Evolutionary conservation across 2,888 invertebrate genomes (phyloP).

Genomic region (Erpobdella octoculata): DNA sequence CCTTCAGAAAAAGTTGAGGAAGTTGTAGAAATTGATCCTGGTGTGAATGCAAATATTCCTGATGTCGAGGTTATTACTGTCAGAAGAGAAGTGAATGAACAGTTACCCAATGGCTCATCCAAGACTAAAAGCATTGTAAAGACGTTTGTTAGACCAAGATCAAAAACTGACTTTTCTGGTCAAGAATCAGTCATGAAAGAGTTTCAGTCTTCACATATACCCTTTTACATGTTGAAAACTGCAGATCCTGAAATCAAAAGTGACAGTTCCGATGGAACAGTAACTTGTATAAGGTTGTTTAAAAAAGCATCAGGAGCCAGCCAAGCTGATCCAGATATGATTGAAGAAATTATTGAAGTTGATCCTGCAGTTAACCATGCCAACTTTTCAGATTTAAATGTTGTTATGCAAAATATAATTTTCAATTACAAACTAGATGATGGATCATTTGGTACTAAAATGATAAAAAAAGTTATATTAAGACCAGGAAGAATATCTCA

Average conservation of each 20-base stretch:
- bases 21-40: neutral
- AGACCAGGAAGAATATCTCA: neutral
- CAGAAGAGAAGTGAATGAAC: conserved; percentile 9
- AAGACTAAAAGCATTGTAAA: neutral
- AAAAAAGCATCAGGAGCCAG: neutral
- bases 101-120: neutral
- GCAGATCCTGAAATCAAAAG: neutral
- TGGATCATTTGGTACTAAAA: neutral
- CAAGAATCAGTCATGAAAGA: conserved; percentile 2
- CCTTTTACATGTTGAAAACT: neutral
- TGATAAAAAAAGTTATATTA: neutral
- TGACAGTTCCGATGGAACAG: neutral
- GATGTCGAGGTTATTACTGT: neutral
- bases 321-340: neutral
- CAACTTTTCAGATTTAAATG: neutral
- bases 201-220: neutral
- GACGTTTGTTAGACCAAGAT: conserved; percentile 18
- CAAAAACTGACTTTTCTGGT: no score
- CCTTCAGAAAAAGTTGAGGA: conserved; percentile 15
- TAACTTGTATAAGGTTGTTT: neutral
- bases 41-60: neutral
- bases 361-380: neutral
- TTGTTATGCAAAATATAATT: neutral
- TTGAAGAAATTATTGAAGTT: conserved; percentile 16
- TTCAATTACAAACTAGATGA: neutral